Conservation (phyloP, 2,797 vertebrate genomes). For the Oreochromis mossambicus region DNA sequence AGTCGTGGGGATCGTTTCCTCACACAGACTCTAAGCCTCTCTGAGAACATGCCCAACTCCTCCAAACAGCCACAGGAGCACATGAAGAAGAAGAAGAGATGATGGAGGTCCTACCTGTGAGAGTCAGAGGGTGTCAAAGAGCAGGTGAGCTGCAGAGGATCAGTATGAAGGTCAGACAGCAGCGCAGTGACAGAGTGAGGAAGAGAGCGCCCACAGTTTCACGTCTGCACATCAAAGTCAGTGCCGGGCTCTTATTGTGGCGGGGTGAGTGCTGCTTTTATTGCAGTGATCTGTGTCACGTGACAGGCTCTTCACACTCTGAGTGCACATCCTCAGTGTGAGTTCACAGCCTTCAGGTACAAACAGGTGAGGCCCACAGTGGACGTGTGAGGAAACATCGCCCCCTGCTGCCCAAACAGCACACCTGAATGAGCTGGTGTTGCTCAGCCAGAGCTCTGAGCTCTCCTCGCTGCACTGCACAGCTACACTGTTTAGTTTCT, state of each 20-base stretch:
- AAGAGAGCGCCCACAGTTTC: background rate
- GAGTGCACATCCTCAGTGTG: background rate
- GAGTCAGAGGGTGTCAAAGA: background rate
- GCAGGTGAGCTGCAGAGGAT: background rate
- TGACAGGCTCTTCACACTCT: background rate
- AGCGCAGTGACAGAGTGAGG: background rate
- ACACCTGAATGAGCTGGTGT: background rate
- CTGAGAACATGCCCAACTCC: background rate
- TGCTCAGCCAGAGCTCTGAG: too few species aligned
- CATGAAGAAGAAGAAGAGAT: background rate
- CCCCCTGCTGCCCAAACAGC: background rate
- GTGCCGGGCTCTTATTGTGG: rapidly evolving
- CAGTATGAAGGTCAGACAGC: background rate
- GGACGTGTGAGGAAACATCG: background rate
- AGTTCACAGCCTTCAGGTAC: background rate
- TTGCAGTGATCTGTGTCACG: background rate
- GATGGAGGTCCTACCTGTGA: background rate
- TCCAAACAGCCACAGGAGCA: background rate
- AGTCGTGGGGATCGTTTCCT: background rate
- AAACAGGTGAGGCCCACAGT: background rate
- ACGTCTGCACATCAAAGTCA: background rate
- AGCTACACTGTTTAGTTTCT: too few species aligned
- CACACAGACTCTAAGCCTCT: background rate
- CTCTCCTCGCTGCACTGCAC: too few species aligned
- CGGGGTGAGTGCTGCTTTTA: background rate